phyloP scores from a whole-genome alignment of 2,113 vertebrate genomes.

The Rostratula benghalensis region DNA sequence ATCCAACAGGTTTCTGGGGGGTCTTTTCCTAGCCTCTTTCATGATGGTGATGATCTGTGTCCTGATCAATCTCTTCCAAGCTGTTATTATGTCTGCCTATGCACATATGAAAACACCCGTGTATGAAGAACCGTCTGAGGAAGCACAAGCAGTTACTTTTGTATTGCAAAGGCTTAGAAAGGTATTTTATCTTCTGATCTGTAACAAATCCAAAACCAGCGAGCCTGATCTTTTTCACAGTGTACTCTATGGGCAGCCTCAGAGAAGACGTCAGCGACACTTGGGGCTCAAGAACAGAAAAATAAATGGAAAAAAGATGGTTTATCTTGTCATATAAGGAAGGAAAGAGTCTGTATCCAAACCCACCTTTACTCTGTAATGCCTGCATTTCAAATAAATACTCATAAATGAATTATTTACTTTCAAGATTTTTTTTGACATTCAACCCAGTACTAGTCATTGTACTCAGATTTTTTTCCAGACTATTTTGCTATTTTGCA shows the following conservation, averaged over 20 bases:
- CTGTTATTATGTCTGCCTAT: slow-evolving; percentile 61
- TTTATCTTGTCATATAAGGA: slow-evolving; percentile 64
- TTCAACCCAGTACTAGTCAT: not conserved
- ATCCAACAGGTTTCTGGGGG: slow-evolving; percentile 31
- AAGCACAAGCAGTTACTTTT: slow-evolving; percentile 52
- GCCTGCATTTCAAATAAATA: not conserved
- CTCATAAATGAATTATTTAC: not conserved
- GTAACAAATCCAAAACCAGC: not conserved
- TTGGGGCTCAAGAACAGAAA: slow-evolving; percentile 67
- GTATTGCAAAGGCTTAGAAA: not conserved
- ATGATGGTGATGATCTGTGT: slow-evolving; percentile 65
- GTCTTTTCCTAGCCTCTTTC: slow-evolving; percentile 66
- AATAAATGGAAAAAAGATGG: slow-evolving; percentile 48
- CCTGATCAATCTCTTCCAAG: slow-evolving; percentile 66
- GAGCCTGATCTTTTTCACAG: not conserved
- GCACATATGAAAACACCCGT: slow-evolving; percentile 42
- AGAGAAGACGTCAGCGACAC: not conserved
- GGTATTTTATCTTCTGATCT: not conserved
- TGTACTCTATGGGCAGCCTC: slow-evolving; percentile 41
- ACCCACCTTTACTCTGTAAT: not conserved
- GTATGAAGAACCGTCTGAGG: slow-evolving; percentile 62
- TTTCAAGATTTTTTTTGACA: not conserved
- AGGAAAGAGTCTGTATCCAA: not conserved
- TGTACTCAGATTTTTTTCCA: not conserved
- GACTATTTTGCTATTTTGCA: not conserved